Conservation (phyloP, 1,140 invertebrate species). For the Littorina saxatilis region DNA sequence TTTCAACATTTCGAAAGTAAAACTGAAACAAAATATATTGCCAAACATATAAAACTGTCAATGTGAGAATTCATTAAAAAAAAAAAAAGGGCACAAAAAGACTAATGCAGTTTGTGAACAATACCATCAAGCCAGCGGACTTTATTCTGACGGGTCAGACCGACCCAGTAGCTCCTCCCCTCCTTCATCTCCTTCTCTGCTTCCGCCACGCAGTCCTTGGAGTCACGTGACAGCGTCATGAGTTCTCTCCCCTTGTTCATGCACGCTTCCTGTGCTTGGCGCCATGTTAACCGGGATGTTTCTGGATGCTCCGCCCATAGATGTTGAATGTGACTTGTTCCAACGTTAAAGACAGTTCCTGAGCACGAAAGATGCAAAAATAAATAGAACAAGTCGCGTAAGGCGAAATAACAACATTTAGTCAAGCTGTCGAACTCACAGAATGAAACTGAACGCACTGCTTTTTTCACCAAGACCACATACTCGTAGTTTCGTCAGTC, state of each 20-base stretch:
- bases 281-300: neutral
- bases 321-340: neutral
- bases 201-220: neutral
- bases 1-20: too few species aligned
- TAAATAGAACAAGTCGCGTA: too few species aligned
- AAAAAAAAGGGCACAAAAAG: too few species aligned
- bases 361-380: neutral
- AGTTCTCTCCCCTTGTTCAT: constrained; percentile 16
- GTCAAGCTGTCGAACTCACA: too few species aligned
- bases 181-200: neutral
- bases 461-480: too few species aligned
- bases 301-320: neutral
- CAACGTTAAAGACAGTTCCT: neutral
- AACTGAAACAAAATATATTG: too few species aligned
- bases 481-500: too few species aligned
- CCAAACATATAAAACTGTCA: too few species aligned
- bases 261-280: neutral
- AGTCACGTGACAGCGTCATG: constrained; percentile 11
- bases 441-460: too few species aligned
- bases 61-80: too few species aligned
- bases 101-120: too few species aligned
- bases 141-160: neutral
- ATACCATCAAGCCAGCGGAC: constrained; percentile 25
- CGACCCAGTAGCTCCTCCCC: constrained; percentile 29
- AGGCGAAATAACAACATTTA: too few species aligned